These are phyloP conservation scores for Mesoligia furuncula DNA, from an alignment of 2,888 invertebrate species.

Conservation along the genomic window DNA sequence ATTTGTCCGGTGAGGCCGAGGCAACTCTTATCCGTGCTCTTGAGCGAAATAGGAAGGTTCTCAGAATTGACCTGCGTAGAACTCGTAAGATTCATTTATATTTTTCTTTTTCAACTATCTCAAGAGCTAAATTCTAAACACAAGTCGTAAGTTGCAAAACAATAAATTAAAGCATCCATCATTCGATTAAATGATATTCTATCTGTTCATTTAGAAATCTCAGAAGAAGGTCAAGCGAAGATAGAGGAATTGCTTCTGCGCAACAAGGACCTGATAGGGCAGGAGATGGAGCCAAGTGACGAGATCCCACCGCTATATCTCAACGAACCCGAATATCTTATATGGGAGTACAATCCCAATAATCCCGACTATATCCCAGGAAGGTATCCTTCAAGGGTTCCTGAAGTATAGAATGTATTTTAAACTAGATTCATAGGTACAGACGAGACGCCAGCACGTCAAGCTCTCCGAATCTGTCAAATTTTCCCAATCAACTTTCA, in stretches of 20 bases:
- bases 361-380: constrained; percentile 86
- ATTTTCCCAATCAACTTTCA: too few species aligned
- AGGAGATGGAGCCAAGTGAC: constrained; percentile 83
- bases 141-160: neutral
- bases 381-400: constrained; percentile 81
- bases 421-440: neutral
- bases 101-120: neutral
- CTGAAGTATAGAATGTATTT: constrained; percentile 79
- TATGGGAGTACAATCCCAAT: constrained; percentile 89
- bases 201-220: constrained; percentile 79
- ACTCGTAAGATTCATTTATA: constrained; percentile 79
- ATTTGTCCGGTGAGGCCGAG: constrained; percentile 90
- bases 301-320: constrained; percentile 87
- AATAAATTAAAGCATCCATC: neutral
- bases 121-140: neutral
- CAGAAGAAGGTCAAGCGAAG: constrained; percentile 81
- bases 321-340: constrained; percentile 87
- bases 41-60: constrained; percentile 81
- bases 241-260: constrained; percentile 86
- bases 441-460: too few species aligned
- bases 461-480: too few species aligned
- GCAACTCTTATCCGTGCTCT: constrained; percentile 82
- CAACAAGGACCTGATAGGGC: constrained; percentile 82
- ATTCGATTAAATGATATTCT: neutral
- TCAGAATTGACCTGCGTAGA: constrained; percentile 82